Conservation (phyloP, 2,888 invertebrate species). For the Drosophila eohydei region DNA sequence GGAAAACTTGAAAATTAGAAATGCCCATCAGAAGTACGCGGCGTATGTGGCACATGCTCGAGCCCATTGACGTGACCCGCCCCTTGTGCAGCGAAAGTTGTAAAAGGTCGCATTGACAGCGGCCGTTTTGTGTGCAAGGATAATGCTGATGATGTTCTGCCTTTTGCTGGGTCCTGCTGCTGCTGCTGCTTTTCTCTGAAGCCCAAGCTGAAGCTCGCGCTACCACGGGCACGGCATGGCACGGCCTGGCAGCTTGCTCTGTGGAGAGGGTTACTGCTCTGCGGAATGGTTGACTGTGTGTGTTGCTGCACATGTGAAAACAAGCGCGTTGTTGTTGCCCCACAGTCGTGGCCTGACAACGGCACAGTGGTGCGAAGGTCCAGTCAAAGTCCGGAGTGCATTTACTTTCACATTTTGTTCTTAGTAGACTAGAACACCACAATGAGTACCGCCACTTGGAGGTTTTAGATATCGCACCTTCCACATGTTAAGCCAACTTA, state of each 20-base stretch:
- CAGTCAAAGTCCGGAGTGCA: no score
- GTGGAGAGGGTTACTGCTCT: not conserved
- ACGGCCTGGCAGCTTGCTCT: not conserved
- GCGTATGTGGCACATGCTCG: slow-evolving; percentile 38
- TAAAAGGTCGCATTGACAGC: slow-evolving; percentile 69
- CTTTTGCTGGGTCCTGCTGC: slow-evolving; percentile 22
- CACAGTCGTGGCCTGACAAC: slow-evolving; percentile 29
- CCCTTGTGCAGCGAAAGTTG: slow-evolving; percentile 35
- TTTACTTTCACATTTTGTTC: no score
- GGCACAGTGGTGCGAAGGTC: slow-evolving; percentile 47
- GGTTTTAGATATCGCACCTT: no score
- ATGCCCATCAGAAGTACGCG: slow-evolving; percentile 81
- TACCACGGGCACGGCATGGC: slow-evolving; percentile 5
- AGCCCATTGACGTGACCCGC: slow-evolving; percentile 14
- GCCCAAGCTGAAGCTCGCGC: slow-evolving; percentile 23
- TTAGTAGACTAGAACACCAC: no score
- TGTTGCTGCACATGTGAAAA: slow-evolving; percentile 53
- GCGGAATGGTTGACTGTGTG: slow-evolving; percentile 10
- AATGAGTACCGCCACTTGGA: no score
- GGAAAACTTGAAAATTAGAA: slow-evolving; percentile 82
- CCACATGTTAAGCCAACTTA: no score
- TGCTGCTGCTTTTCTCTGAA: slow-evolving; percentile 12
- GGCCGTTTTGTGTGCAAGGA: slow-evolving; percentile 62
- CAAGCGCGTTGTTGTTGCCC: slow-evolving; percentile 40
- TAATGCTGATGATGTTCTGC: slow-evolving; percentile 71